Conservation (phyloP, 2,888 invertebrate species). For the Lasioglossum figueresi region DNA sequence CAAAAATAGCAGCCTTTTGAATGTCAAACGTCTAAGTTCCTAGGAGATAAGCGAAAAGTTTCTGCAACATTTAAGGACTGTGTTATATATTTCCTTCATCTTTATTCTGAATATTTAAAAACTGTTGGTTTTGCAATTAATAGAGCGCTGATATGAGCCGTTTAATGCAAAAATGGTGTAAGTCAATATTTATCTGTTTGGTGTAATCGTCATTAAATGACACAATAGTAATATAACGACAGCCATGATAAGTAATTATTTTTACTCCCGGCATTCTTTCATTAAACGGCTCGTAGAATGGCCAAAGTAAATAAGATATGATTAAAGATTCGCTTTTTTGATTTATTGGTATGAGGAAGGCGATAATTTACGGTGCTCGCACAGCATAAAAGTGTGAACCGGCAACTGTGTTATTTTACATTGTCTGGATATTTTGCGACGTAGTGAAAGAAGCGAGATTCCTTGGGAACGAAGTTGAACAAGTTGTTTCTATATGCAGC, state of each 20-base stretch:
- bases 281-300: not conserved
- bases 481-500: conserved; percentile 24
- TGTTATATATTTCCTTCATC: too few species aligned
- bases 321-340: not conserved
- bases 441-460: conserved; percentile 15
- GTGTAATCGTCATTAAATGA: too few species aligned
- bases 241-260: too few species aligned
- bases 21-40: too few species aligned
- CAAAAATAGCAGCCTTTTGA: too few species aligned
- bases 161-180: too few species aligned
- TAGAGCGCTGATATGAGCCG: too few species aligned
- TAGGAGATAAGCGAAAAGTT: too few species aligned
- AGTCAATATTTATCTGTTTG: too few species aligned
- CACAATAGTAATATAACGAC: not conserved
- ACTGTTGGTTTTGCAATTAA: too few species aligned
- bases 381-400: not conserved
- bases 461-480: not conserved
- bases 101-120: too few species aligned
- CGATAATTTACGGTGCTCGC: not conserved
- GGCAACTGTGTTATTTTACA: not conserved
- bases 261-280: not conserved
- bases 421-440: not conserved
- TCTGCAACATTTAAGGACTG: too few species aligned
- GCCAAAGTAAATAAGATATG: not conserved
- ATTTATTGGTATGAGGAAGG: not conserved